Conservation (phyloP, 1,140 invertebrate species). For the Notospermus geniculatus region DNA sequence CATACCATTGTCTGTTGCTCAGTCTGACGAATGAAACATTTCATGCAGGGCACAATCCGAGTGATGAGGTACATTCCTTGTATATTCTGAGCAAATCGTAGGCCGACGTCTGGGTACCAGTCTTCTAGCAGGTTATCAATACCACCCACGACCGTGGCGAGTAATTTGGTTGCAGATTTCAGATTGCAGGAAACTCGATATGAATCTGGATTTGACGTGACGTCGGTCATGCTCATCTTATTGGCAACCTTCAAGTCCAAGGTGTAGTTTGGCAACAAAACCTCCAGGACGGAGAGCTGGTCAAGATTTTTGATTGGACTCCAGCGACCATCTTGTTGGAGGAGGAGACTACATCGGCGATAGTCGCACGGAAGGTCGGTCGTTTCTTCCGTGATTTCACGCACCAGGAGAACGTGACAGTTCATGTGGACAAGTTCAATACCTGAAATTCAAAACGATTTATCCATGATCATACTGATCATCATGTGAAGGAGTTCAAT, state of each 20-base stretch:
- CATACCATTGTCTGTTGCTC: too few relatives aligned
- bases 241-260: neutral
- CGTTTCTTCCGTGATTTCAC: constrained; percentile 30
- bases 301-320: neutral
- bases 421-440: constrained; percentile 74
- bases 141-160: constrained; percentile 90
- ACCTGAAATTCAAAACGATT: too few relatives aligned
- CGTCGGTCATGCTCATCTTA: neutral
- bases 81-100: constrained; percentile 94
- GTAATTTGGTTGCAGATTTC: constrained; percentile 77
- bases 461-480: too few relatives aligned
- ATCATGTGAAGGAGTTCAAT: too few relatives aligned
- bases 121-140: constrained; percentile 96
- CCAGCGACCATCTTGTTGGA: neutral
- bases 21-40: constrained; percentile 64
- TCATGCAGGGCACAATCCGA: constrained; percentile 87
- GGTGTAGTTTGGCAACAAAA: constrained; percentile 3
- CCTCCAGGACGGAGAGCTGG: constrained; percentile 4
- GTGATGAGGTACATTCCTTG: constrained; percentile 94
- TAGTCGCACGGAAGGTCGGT: constrained; percentile 8
- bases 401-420: constrained; percentile 36
- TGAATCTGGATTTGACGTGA: constrained; percentile 18
- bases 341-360: neutral
- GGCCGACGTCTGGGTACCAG: constrained; percentile 94
- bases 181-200: constrained; percentile 45